Base-by-base conservation (phyloP, 30 jellyfish, hydroid and myxozoan genomes). In the Nemopilema nomurai region DNA sequence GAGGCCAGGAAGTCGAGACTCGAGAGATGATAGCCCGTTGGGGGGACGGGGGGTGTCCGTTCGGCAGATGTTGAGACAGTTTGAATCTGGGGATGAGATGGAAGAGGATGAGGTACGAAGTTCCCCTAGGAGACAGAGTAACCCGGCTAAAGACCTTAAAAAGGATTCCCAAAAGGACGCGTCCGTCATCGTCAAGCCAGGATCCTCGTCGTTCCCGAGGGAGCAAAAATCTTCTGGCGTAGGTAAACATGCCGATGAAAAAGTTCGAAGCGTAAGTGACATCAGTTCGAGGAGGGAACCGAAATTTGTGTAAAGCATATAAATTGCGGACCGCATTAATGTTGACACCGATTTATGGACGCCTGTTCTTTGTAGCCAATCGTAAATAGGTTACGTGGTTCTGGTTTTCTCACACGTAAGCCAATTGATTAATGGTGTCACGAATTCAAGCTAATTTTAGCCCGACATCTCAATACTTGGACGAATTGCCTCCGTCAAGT, bases 51-150 rank as follows among this genome's bases (percentile, higher is more conserved):
- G 92, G 30, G 81, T 83, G 13, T 83, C 92, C 21, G 92, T 83
- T 0, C 57, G 76, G 53, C 67, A 71, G 71, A 83, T 83, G 76
- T 49, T 83, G 81, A 83, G 71, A 66, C 92, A 83, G 63, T 83
- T 83, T 41, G 92, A 83, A 28, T 83, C 92, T 17, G 92, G 92
- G 32, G 92, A 83, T 23, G 92, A 83, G 74, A 83, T 83, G 86
- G 92, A 72, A 26, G 92, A 73, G 18, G 92, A 71, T 16, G 92
- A 83, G 1, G 67, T 20, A 62, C 86, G 62, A 27, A 21, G 64
- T 19, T 6, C 13, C 6, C 62, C 62, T 19, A 22, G 77, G 28
- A 53, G 32, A 41, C 28, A 28, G 65, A 82, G 88, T 67, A 23
- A 41, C 1, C 79, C 29, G 23, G 69, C 69, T 9, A 67, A 50